Evolutionary conservation across 2,113 vertebrate genomes (phyloP).

Genomic region (Lathamus discolor): DNA sequence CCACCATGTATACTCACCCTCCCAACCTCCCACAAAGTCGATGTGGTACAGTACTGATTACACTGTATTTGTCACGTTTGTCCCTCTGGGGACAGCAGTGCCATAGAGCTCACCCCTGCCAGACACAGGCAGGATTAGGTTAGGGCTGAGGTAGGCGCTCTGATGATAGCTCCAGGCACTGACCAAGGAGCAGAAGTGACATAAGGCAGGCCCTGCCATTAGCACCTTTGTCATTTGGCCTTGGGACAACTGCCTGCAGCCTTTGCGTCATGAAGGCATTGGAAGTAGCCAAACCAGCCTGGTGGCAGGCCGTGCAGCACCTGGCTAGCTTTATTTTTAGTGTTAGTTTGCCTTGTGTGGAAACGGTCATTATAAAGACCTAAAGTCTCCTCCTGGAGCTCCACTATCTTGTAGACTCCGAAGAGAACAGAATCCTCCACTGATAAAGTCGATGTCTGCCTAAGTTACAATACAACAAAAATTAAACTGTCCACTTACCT

Average conservation of each 20-base stretch:
- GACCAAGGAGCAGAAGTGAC: background rate
- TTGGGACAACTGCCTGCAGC: background rate
- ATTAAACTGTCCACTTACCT: background rate
- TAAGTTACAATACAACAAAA: background rate
- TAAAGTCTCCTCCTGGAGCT: background rate
- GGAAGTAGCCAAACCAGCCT: background rate
- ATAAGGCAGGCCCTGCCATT: fast-evolving
- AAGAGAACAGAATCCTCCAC: background rate
- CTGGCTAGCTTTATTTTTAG: background rate
- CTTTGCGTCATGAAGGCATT: background rate
- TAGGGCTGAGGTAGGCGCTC: background rate
- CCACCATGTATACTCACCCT: fast-evolving
- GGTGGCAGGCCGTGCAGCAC: background rate
- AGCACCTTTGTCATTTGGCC: background rate
- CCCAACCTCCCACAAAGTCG: background rate
- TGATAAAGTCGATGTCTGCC: background rate
- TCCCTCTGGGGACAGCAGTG: background rate
- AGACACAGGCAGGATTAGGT: background rate
- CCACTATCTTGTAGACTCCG: background rate
- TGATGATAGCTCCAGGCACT: background rate
- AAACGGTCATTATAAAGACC: background rate
- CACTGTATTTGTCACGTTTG: background rate
- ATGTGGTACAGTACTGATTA: background rate
- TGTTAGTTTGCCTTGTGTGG: background rate
- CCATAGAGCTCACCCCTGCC: background rate